phyloP scores from a whole-genome alignment of 2,113 vertebrate species.

The Coptodon rendalli region DNA sequence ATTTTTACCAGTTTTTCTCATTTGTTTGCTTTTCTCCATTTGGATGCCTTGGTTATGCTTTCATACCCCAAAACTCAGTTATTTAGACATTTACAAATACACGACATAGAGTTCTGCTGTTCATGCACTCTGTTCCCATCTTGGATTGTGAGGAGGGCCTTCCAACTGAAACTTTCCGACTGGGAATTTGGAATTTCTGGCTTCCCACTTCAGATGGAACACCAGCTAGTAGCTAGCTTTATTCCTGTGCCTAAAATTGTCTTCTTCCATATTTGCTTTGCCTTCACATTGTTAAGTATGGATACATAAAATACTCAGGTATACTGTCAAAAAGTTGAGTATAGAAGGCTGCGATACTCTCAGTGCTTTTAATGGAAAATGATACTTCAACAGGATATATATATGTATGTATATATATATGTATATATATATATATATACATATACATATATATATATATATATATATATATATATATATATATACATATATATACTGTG shows the following conservation, averaged over 20 bases:
- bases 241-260: background rate
- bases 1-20: background rate
- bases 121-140: background rate
- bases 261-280: background rate
- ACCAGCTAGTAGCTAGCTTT: background rate
- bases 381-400: background rate
- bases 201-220: background rate
- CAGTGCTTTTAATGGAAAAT: background rate
- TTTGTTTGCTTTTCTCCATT: background rate
- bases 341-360: background rate
- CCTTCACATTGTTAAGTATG: background rate
- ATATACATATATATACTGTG: too few species aligned
- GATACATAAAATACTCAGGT: background rate
- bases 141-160: background rate
- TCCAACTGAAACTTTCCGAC: background rate
- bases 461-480: too few species aligned
- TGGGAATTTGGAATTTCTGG: background rate
- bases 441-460: too few species aligned
- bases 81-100: background rate
- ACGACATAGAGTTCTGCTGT: background rate
- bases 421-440: too few species aligned
- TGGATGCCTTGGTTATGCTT: background rate
- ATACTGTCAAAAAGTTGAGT: background rate
- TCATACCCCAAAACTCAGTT: background rate
- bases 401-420: too few species aligned